Base-by-base conservation (phyloP, 1,140 invertebrate genomes). In the Drosophila micromelanica region DNA sequence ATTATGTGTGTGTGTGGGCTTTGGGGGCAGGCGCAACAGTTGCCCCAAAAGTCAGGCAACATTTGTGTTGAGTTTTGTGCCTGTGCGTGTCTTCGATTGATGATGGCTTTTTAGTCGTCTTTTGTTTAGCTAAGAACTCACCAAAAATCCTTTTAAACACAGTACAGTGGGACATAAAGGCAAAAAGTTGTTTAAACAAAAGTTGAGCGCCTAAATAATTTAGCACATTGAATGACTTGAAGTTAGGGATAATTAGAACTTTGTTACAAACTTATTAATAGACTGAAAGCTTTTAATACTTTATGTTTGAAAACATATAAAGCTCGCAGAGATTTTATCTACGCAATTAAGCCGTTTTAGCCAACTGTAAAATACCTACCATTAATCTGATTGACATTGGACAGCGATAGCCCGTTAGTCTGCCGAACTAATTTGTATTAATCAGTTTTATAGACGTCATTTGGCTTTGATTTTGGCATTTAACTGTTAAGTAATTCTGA, bases 401-500 rank as follows among this genome's bases (percentile, higher is more conserved):
- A 32, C 61, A 30, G 43, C 8, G 48, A 37, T 56, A 13, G 38
- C 40, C 9, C 37, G 15, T 27, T 13, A 17, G 48, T 13, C 62
- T 67, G 35, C 70, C 55, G 70, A 23, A 76, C 55, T 76, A 79
- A 89, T 89, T 82, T 89, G 61, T 64, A 55, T 46, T 64, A 69
- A 89, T 89, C 59, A 72, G 68, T 77, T 80, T 87, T 82, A 84
- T 82, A 65, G 73, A 78, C 56, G 61, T 27, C 1, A 27, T 27
- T 49, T 49, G 35, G 38, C 52, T 56, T 64, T 69, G 64, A 73
- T 73, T 73, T 56, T 43, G 38, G 0, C 57, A 63, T 52, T 72
- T 61, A 48, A 51, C 40, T 60, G 42, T 75, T 70, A 70, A 82
- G 27, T 75, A 38, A 11, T 35, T 51, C 38, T 76, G 54, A 60